A percentile compares a stretch with the other conserved stretches of the same genome.
Evolutionary conservation across 2,888 invertebrate species (phyloP).

Genomic region (Aproaerema taeniolella): DNA sequence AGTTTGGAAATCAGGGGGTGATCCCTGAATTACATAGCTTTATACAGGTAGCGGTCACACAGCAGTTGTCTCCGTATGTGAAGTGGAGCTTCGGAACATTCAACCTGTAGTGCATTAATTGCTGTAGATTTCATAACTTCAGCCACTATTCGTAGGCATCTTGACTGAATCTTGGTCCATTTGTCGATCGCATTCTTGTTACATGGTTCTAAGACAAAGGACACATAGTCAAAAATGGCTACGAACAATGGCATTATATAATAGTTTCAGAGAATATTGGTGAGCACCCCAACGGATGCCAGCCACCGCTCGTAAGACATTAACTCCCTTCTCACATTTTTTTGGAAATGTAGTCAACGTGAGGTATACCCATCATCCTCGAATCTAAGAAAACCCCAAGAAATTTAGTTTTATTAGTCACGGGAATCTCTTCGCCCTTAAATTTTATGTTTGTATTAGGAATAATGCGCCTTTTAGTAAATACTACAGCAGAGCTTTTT

Average conservation of each 20-base stretch:
- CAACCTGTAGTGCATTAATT: slow-evolving; percentile 15
- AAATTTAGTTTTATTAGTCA: slow-evolving; percentile 15
- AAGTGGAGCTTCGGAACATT: slow-evolving; percentile 14
- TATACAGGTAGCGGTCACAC: slow-evolving; percentile 8
- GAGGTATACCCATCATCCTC: slow-evolving; percentile 14
- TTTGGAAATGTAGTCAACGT: slow-evolving; percentile 10
- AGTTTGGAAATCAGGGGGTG: slow-evolving; percentile 2
- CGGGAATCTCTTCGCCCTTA: not conserved
- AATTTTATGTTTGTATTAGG: slow-evolving; percentile 8
- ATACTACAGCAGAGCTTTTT: slow-evolving; percentile 19
- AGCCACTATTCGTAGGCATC: slow-evolving; percentile 18
- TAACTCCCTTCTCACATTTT: slow-evolving; percentile 22
- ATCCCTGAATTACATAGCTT: not conserved
- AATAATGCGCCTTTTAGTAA: slow-evolving; percentile 12
- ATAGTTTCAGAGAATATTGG: slow-evolving; percentile 8
- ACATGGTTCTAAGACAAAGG: slow-evolving; percentile 18
- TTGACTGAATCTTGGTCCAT: slow-evolving; percentile 12
- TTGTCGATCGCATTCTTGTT: not conserved
- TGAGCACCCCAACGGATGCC: slow-evolving; percentile 19
- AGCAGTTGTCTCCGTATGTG: slow-evolving; percentile 7
- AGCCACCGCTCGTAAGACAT: slow-evolving; percentile 15
- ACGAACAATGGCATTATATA: slow-evolving; percentile 13
- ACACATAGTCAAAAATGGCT: slow-evolving; percentile 22
- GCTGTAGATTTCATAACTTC: slow-evolving; percentile 27
- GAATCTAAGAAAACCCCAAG: slow-evolving; percentile 20